Base-by-base conservation (phyloP, 2,888 invertebrate genomes). In the Lobophora halterata region DNA sequence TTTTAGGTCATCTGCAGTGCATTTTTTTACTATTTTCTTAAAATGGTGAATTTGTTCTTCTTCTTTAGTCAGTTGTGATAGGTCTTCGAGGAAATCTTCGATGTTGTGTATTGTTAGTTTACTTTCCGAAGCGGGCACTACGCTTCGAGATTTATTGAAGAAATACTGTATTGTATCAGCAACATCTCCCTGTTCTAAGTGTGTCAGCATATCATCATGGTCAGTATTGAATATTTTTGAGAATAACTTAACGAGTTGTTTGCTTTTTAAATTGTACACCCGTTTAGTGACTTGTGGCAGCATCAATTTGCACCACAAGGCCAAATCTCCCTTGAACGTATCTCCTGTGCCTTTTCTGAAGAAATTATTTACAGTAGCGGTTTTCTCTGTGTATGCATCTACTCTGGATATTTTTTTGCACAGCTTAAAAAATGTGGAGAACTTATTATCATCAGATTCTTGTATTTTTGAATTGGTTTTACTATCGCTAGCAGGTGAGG, bases 191-290 rank as follows among this genome's bases (percentile, higher is more conserved):
- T 95, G 91, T 65, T 97, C 96, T 52, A 97, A 88, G 78, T 97
- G 92, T 52, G 93, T 91, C 4, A 95, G 76, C 96, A 98, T 97
- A 25, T 92, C 93, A 54, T 93, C 91, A 45, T 92, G 92, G 72
- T 93, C 91, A 0, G 89, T 89, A 2, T 86, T 78, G 52, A 97
- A 94, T 42, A 97, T 91, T 77, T 91, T 90, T 25, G 96, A 93
- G 71, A 97, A 97, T 24, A 97, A 76, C 78, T 98, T 97, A 0
- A 97, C 87, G 33, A 98, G 86, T 65, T 97, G 97, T 71, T 97
- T 97, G 67, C 94, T 96, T 83, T 97, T 96, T 28, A 98, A 82
- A 83, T 98, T 97, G 71, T 97, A 98, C 16, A 97, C 91, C 44
- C 95, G 88, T 71, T 96, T 96, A 6, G 92, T 90, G 12, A 93